Evolutionary conservation across 2,888 invertebrate species (phyloP).

Genomic region (Bombylius major): DNA sequence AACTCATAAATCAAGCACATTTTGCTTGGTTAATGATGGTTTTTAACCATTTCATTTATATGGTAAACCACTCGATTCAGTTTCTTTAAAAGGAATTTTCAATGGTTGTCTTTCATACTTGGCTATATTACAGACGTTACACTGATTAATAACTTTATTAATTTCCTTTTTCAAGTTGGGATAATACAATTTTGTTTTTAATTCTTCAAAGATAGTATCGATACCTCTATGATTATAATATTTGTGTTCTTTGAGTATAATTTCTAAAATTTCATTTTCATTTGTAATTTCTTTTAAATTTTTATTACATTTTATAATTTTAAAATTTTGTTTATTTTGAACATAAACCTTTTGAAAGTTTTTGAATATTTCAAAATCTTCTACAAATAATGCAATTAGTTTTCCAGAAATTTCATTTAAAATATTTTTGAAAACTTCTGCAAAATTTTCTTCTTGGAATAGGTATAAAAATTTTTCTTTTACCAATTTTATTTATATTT

Average conservation of each 20-base stretch:
- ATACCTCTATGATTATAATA: neutral
- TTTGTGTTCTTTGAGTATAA: neutral
- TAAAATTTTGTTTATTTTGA: neutral
- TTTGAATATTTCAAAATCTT: neutral
- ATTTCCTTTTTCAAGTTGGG: neutral
- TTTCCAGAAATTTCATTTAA: neutral
- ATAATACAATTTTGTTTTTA: neutral
- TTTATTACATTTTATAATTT: neutral
- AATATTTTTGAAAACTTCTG: neutral
- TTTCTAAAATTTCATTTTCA: neutral
- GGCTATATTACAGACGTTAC: neutral
- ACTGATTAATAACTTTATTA: neutral
- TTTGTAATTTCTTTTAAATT: neutral
- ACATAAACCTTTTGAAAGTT: neutral
- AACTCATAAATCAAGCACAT: no score
- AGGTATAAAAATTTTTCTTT: neutral
- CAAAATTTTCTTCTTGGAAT: neutral
- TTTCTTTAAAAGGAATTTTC: neutral
- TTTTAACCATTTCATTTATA: no score
- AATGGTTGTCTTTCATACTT: slow-evolving; percentile 2
- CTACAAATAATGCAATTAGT: neutral
- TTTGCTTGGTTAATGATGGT: no score
- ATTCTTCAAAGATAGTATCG: neutral
- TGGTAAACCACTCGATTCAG: no score
- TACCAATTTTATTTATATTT: neutral